Evolutionary conservation across 1,140 invertebrate species (phyloP).

Genomic region (Drosophila varians): DNA sequence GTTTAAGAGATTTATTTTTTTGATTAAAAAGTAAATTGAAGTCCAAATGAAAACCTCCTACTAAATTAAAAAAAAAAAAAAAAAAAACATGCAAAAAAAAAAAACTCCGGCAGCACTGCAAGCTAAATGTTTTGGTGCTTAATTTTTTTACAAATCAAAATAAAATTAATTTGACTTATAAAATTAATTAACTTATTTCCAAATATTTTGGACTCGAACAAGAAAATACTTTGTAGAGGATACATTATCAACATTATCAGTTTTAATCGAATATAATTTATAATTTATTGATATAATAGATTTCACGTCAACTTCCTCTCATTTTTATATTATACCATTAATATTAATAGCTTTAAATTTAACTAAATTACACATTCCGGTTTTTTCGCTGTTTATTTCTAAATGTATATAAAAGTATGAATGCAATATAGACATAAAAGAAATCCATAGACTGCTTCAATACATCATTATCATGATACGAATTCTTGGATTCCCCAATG

Average conservation of each 20-base stretch:
- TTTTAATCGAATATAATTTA: constrained; percentile 29
- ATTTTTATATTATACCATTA: constrained; percentile 43
- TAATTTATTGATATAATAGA: constrained; percentile 75
- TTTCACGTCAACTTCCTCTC: constrained; percentile 59
- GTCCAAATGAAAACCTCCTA: too few relatives aligned
- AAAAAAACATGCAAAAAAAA: too few relatives aligned
- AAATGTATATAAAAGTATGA: constrained; percentile 55
- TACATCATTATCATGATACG: constrained; percentile 13
- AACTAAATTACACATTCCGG: constrained; percentile 58
- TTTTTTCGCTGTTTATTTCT: constrained; percentile 26
- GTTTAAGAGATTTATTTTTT: too few relatives aligned
- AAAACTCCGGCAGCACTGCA: too few relatives aligned
- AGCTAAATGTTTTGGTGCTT: too few relatives aligned
- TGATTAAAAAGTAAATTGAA: too few relatives aligned
- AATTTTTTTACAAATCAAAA: too few relatives aligned
- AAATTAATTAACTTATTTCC: too few relatives aligned
- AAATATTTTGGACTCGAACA: too few relatives aligned
- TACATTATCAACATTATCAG: neutral
- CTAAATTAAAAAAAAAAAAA: too few relatives aligned
- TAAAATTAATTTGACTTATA: too few relatives aligned
- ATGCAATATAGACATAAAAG: constrained; percentile 48
- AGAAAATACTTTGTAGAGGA: too few relatives aligned
- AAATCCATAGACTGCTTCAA: constrained; percentile 24
- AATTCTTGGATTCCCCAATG: neutral
- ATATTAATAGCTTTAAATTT: constrained; percentile 53